Percentiles rank a stretch among this genome's conserved stretches.
Conservation (phyloP, 2,113 vertebrate species). For the Muntiacus muntjak region DNA sequence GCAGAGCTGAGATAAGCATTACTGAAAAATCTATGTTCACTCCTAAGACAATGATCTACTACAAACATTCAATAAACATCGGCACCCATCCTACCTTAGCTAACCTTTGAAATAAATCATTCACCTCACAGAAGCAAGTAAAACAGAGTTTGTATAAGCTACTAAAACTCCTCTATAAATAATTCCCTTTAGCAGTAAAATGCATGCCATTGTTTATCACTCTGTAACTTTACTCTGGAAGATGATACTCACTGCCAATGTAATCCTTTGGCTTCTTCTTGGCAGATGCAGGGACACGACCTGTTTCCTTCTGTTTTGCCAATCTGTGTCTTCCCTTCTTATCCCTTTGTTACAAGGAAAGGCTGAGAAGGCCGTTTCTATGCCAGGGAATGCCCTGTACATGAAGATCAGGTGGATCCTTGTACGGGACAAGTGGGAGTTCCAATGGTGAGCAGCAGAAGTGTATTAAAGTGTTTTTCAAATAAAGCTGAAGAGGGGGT, state of each 20-base stretch:
- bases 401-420: neutral
- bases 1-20: neutral
- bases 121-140: neutral
- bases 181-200: neutral
- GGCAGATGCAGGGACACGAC: neutral
- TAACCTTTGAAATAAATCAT: neutral
- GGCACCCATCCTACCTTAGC: neutral
- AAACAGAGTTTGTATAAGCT: neutral
- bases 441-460: neutral
- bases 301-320: neutral
- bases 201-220: neutral
- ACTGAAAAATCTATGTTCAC: neutral
- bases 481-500: neutral
- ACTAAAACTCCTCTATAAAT: neutral
- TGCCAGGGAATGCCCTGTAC: neutral
- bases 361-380: neutral
- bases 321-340: neutral
- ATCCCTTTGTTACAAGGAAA: neutral
- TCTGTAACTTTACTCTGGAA: neutral
- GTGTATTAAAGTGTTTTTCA: neutral
- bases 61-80: neutral
- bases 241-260: neutral
- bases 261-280: neutral
- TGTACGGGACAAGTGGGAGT: neutral
- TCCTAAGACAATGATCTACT: neutral